These are phyloP conservation scores for Nothoprocta pentlandii DNA, from an alignment of 2,113 vertebrate species.

Conservation along the genomic window DNA sequence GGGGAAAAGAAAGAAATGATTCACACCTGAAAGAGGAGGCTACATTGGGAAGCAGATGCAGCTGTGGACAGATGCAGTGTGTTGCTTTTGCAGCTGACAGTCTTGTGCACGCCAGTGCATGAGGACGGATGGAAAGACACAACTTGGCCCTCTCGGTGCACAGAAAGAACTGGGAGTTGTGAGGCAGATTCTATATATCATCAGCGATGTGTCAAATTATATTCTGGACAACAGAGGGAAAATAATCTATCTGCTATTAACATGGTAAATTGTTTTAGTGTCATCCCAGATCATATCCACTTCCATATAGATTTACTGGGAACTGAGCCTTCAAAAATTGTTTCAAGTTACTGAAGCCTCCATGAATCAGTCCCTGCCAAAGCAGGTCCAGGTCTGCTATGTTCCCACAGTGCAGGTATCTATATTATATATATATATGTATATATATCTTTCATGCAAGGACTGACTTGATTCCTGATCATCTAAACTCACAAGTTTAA, in stretches of 20 bases:
- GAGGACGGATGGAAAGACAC: background rate
- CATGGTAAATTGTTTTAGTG: constrained; percentile 70
- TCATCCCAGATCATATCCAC: constrained; percentile 75
- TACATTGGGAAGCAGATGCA: background rate
- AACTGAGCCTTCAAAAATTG: constrained; percentile 68
- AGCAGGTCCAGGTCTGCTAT: constrained; percentile 75
- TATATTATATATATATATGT: constrained; percentile 76
- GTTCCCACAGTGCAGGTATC: constrained; percentile 77
- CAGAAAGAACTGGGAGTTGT: background rate
- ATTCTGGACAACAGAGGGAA: background rate
- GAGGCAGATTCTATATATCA: background rate
- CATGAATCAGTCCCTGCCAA: constrained; percentile 68
- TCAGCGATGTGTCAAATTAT: background rate
- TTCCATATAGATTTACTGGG: constrained; percentile 70
- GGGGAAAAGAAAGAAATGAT: background rate
- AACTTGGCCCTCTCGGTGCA: fast-evolving
- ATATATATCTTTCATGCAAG: constrained; percentile 60
- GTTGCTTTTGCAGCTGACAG: background rate
- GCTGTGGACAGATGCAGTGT: background rate
- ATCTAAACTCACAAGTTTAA: background rate
- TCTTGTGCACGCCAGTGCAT: fast-evolving
- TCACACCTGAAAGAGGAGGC: background rate
- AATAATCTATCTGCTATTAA: constrained; percentile 8
- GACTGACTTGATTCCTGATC: constrained; percentile 60
- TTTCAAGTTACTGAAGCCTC: constrained; percentile 78